Base-by-base conservation (phyloP, 1,140 invertebrate genomes). In the Helicoverpa zea region DNA sequence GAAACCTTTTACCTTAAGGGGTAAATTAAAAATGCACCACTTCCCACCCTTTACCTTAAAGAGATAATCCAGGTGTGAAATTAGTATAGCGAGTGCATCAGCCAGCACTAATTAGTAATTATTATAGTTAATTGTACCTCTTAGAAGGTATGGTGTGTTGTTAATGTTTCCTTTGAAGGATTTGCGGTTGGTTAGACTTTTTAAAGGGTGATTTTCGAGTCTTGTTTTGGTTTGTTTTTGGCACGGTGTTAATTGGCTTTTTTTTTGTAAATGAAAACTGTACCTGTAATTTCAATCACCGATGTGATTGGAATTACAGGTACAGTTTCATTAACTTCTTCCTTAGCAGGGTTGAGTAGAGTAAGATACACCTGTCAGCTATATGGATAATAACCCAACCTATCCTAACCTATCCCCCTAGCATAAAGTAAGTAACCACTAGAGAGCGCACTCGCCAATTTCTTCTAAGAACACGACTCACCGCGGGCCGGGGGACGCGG, bases 31-130 rank as follows among this genome's bases (percentile, higher is more conserved):
- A 91, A 92, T 92, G 86, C 90, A 91, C 85, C 84, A 73, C 52
- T 14, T 54, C 30, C 56, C 84, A 86, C 87, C 87, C 91, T 85
- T 87, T 86, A 81, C 79, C 81, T 84, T 86, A 88, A 89, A 87
- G 83, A 83, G 77, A 85, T 66, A 87, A 90, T 83, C 88, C 90
- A 93, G 91, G 91, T 93, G 91, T 91, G 84, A 93, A 93, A 92
- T 90, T 85, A 84, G 85, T 84, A 82, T 82, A 91, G 87, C 86
- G 89, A 84, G 89, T 91, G 91, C 86, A 80, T 83, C 87, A 90
- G 90, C 88, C 88, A 88, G 18, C 3, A 61, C 59, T 61, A 35
- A 61, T 82, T 74, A 89, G 66, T 91, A 90, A 92, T 93, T 93
- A 92, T 84, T 73, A 23, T 86, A 87, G 91, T 89, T 92, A 91